Percentiles rank a stretch among this genome's conserved stretches.
These are phyloP conservation scores for Antedon mediterranea DNA, from an alignment of 53 echinoderm and acorn worm genomes.

Conservation along the genomic window DNA sequence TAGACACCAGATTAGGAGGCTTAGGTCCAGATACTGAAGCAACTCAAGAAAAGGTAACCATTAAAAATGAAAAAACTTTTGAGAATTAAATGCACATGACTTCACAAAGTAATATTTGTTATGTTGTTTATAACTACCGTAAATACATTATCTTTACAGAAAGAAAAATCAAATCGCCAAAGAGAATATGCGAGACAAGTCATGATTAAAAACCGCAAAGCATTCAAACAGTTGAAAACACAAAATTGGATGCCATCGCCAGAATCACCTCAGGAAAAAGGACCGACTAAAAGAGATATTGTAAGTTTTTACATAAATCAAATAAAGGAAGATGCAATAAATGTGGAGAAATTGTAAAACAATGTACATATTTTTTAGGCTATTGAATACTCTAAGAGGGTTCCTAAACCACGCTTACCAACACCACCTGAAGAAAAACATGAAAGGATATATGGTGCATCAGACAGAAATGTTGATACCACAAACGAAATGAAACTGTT, in stretches of 20 bases:
- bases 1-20: conserved; percentile 63
- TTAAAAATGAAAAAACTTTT: neutral
- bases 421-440: conserved; percentile 65
- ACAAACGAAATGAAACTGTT: conserved; percentile 49
- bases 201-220: conserved; percentile 73
- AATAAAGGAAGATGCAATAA: too few relatives aligned
- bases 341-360: too few relatives aligned
- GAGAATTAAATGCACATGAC: too few relatives aligned
- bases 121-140: too few relatives aligned
- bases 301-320: conserved; percentile 18
- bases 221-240: conserved; percentile 20
- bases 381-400: conserved; percentile 53
- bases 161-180: conserved; percentile 65
- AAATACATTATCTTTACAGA: conserved; percentile 19
- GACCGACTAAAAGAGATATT: conserved; percentile 46
- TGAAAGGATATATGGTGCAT: conserved; percentile 49
- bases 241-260: conserved; percentile 1
- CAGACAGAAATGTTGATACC: neutral
- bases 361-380: conserved; percentile 48
- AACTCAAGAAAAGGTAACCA: conserved; percentile 43
- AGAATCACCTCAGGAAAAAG: conserved; percentile 12
- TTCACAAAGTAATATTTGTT: neutral
- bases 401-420: conserved; percentile 51
- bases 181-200: conserved; percentile 69
- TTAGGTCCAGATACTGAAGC: conserved; percentile 66